Conservation (phyloP, 1,140 invertebrate species). For the Planococcus citri region DNA sequence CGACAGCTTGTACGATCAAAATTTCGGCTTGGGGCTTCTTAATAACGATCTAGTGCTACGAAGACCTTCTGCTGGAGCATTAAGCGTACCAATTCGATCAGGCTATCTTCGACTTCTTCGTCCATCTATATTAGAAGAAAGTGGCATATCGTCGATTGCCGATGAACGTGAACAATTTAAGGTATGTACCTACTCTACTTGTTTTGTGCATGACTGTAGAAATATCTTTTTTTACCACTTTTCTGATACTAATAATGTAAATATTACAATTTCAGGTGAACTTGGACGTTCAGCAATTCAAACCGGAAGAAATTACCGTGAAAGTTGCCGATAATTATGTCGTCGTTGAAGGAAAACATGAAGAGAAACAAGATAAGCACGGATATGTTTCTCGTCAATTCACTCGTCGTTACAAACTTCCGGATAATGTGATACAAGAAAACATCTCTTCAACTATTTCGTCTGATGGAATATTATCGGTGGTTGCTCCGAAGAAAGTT, state of each 20-base stretch:
- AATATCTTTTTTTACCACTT: no score
- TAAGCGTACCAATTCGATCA: background rate
- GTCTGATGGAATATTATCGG: slow-evolving; percentile 47
- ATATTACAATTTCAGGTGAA: slow-evolving; percentile 34
- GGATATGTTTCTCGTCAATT: slow-evolving; percentile 49
- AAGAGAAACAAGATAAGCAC: slow-evolving; percentile 49
- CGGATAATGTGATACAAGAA: slow-evolving; percentile 45
- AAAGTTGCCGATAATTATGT: slow-evolving; percentile 55
- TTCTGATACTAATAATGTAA: no score
- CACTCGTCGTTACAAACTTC: slow-evolving; percentile 46
- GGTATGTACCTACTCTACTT: background rate
- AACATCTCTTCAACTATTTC: slow-evolving; percentile 46
- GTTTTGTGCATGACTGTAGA: no score
- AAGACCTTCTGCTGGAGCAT: background rate
- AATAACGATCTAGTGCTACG: slow-evolving; percentile 5
- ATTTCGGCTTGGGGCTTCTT: slow-evolving; percentile 6
- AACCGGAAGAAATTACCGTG: slow-evolving; percentile 64
- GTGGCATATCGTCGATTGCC: background rate
- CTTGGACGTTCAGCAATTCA: slow-evolving; percentile 62
- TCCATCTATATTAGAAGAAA: background rate
- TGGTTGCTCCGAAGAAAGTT: slow-evolving; percentile 42
- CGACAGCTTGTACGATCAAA: slow-evolving; percentile 13
- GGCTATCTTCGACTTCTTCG: background rate
- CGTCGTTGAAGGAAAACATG: slow-evolving; percentile 54
- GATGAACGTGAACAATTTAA: background rate